Evolutionary conservation across 2,888 invertebrate genomes (phyloP), one percentile per base, ranked within the genome.

Genomic region (Drosophila helvetica): DNA sequence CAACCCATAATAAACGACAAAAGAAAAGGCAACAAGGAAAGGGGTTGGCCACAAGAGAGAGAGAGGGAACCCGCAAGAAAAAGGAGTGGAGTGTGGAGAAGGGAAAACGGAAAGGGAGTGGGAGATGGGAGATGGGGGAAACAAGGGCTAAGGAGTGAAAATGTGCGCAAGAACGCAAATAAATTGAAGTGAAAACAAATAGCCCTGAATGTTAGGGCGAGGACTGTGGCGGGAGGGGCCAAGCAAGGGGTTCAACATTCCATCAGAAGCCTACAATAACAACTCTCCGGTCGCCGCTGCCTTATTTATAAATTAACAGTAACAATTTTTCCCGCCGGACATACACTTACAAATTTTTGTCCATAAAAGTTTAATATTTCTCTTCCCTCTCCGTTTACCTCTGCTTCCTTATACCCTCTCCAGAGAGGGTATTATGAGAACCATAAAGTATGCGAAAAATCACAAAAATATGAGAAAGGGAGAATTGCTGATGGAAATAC

Each of bases 221-320:
- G 62, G 67, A 61, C 55, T 43, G 38, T n/a, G 45, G 42, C 27
- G 15, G 15, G 52, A 25, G 25, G 33, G 19, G 43, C 27, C 8
- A 8, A 43, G n/a, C n/a, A 43, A 30, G 43, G 22, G 51, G 62
- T 18, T 27, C 46, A 22, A 58, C 53, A 59, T 65, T 63, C 67
- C 85, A 66, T 68, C 63, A 71, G 66, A 57, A 51, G 50, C 60
- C 65, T 65, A 75, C 67, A 57, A 60, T 59, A 79, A 61, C 68
- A 68, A 65, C 71, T 66, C 67, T 58, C 78, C 15, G 2, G 38
- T 5, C n/a, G 38, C 33, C 5, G 38, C 38, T 38, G 38, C 88
- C 88, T 83, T 84, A 84, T 88, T 86, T 88, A 83, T 80, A 88
- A 84, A 84, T 84, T 78, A 84, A 88, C 78, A 84, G 88, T 74